A percentile compares a stretch with the other conserved stretches of the same genome.
phyloP scores from a whole-genome alignment of 2,797 vertebrate genomes.

The Delichon dasypus region DNA sequence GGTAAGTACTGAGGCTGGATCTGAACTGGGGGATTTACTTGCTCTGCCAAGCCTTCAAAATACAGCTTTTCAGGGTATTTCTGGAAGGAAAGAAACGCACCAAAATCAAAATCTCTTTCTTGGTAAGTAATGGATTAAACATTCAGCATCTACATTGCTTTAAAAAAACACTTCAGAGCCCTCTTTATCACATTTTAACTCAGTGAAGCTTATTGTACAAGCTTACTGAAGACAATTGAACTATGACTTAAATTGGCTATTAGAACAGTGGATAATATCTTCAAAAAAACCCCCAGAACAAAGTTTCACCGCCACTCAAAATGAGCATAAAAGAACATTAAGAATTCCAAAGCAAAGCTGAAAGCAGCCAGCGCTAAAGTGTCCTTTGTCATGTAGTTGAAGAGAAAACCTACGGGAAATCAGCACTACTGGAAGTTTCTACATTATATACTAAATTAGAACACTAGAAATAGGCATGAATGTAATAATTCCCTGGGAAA shows the following conservation, averaged over 20 bases:
- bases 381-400: background rate
- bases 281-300: background rate
- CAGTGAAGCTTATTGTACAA: background rate
- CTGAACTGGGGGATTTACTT: conserved; percentile 95
- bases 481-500: background rate
- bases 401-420: background rate
- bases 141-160: background rate
- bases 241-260: background rate
- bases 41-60: conserved; percentile 97
- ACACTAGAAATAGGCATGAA: background rate
- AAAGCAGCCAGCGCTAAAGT: background rate
- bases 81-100: conserved; percentile 70
- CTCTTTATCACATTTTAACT: background rate
- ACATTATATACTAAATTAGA: background rate
- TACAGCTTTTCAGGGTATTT: conserved; percentile 99
- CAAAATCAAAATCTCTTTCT: background rate
- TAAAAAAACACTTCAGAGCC: background rate
- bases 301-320: background rate
- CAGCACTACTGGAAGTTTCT: background rate
- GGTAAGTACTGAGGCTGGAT: conserved; percentile 94
- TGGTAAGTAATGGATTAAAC: background rate
- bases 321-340: background rate
- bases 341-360: background rate
- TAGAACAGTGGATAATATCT: background rate
- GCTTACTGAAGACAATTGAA: background rate